Base-by-base conservation (phyloP, 2,797 vertebrate genomes). In the Bucorvus abyssinicus region DNA sequence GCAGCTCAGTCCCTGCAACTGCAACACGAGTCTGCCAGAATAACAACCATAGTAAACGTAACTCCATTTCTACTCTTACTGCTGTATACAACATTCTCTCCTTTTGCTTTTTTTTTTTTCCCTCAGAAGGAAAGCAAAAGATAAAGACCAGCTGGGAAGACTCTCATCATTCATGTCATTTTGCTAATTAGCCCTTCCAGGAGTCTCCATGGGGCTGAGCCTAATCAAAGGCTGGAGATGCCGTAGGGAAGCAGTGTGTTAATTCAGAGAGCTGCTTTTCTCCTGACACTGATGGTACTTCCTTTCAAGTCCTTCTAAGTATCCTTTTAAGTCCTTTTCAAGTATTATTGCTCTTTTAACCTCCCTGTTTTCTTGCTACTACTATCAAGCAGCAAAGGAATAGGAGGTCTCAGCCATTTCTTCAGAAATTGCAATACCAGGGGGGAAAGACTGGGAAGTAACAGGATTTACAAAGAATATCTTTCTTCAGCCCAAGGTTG, bases 171-270 rank as follows among this genome's bases (percentile, higher is more conserved):
- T 77, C 42, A 55, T 90, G 68, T 87, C 55, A 61, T 82, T 84
- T 96, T 91, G 90, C 80, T 95, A 45, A 94, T 94, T 93, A 90
- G 83, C 49, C 45, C 20, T 81, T 81, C 74, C 67, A 79, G 86
- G 69, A 84, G 27, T 69, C 76, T 91, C 56, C 56, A 55, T 2
- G 6, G 34, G 68, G 42, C 78, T 87, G 78, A 86, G 42, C 59
- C 56, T 94, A 90, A 92, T 93, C 68, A 93, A 94, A 95, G 86
- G 45, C 74, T 93, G 68, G 69, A 90, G 57, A 30, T 65, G 47
- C 81, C 17, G 1, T 63, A 73, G 83, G 80, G 63, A 86, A 90
- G 77, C 74, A 73, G n/a, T 53, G 38, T 0, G 0, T 88, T 88
- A 44, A 17, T 86, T 94, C 76, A 70, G 47, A 79, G 40, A 74